phyloP scores from a whole-genome alignment of 2,797 vertebrate genomes.

The Cyclura pinguis region DNA sequence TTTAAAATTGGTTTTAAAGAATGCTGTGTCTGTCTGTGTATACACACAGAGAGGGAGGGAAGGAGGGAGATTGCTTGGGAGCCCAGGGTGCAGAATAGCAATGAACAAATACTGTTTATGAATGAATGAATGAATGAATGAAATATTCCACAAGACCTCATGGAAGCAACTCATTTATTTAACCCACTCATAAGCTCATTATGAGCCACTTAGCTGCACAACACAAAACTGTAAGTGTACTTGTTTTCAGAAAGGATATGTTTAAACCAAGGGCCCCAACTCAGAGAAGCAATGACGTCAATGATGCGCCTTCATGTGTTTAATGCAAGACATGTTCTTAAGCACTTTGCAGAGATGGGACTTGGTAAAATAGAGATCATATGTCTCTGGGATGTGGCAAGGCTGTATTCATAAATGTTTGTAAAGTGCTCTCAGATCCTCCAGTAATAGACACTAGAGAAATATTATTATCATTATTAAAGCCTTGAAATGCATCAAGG shows the following conservation, averaged over 20 bases:
- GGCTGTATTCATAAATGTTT: slow-evolving; percentile 53
- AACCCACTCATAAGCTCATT: not conserved
- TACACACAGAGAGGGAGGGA: no score
- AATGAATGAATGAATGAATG: not conserved
- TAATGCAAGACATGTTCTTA: slow-evolving; percentile 37
- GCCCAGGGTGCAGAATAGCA: no score
- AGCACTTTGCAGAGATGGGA: slow-evolving; percentile 23
- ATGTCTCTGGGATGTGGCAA: slow-evolving; percentile 42
- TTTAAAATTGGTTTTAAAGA: no score
- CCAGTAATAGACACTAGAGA: slow-evolving; percentile 45
- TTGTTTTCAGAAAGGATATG: not conserved
- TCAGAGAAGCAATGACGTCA: slow-evolving; percentile 1
- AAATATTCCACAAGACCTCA: not conserved
- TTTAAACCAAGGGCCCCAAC: not conserved
- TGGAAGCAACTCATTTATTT: not conserved
- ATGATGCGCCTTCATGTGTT: not conserved
- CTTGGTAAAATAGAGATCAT: slow-evolving; percentile 46
- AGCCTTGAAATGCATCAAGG: slow-evolving; percentile 45
- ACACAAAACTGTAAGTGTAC: not conserved
- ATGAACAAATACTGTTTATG: not conserved
- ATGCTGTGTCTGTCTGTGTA: no score
- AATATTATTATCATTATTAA: slow-evolving; percentile 51
- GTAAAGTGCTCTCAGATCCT: slow-evolving; percentile 35
- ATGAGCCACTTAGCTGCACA: not conserved
- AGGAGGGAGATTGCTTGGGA: no score